Conservation (phyloP, 2,888 invertebrate genomes). For the Anoncus sp. region DNA sequence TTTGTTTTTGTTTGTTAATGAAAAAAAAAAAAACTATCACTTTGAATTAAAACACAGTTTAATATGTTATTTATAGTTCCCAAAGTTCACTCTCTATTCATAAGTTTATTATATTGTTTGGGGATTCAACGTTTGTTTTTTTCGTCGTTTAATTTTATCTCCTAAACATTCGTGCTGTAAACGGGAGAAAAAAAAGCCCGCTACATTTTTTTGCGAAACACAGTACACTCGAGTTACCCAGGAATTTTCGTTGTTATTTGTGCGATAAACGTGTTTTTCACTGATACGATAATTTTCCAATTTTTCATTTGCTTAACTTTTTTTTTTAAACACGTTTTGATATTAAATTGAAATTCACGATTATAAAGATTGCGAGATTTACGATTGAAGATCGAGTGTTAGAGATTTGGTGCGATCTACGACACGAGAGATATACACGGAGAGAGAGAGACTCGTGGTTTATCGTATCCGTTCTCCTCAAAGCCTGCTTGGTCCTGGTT, state of each 20-base stretch:
- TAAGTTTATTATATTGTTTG: background rate
- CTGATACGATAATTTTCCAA: too few relatives aligned
- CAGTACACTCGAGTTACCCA: constrained; percentile 1
- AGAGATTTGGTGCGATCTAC: background rate
- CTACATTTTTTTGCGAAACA: background rate
- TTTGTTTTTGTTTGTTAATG: background rate
- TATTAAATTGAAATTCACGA: constrained; percentile 9
- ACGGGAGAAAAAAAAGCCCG: background rate
- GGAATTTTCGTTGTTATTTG: background rate
- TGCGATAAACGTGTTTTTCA: background rate
- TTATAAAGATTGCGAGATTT: background rate
- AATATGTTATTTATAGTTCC: constrained; percentile 15
- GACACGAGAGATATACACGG: constrained; percentile 22
- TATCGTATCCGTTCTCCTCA: constrained; percentile 42
- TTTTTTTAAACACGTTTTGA: too few relatives aligned
- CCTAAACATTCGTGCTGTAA: too few relatives aligned
- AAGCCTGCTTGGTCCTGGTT: constrained; percentile 77
- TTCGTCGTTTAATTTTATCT: background rate
- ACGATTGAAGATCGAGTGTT: background rate
- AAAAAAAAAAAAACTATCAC: background rate
- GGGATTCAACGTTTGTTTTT: background rate
- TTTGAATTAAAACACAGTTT: constrained; percentile 10
- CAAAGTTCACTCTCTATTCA: constrained; percentile 18
- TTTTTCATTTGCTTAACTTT: too few relatives aligned
- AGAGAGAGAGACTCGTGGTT: constrained; percentile 21